Base-by-base conservation (phyloP, 2,888 invertebrate species). In the Chromoteleia sp. region DNA sequence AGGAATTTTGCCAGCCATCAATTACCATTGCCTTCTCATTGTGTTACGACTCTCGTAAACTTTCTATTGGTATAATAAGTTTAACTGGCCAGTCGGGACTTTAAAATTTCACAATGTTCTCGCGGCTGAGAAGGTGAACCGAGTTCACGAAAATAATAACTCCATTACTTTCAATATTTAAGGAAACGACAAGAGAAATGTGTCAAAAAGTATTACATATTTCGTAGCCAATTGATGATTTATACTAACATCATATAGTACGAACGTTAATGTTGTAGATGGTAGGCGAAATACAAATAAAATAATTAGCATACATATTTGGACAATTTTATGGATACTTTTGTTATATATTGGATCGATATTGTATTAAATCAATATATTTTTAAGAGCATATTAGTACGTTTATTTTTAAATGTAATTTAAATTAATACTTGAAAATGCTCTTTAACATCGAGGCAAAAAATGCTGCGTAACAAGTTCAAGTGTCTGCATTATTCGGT, bases 51-150 rank as follows among this genome's bases (percentile, higher is more conserved):
- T 74, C 80, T 82, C 82, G 84, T 82, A 61, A 84, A 87, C 88
- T 89, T 88, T 88, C 88, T 88, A 89, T 88, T 86, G 85, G 86
- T 83, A 83, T 81, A 85, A 86, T 86, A 84, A 86, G 86, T 86
- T 85, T 86, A 63, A 58, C 59, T 63, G 61, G 41, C 63, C 73
- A 77, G 65, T 30, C 21, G 50, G 67, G 65, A 75, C 82, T 74
- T 65, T 79, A 78, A 79, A 77, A 75, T 84, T 79, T 83, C 63
- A 78, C 68, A 83, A 85, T 74, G 21, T 33, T 4, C 12, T 7
- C 50, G 19, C 36, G 63, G 67, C 56, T 56, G 83, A 52, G 41
- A 52, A 29, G n/a, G 36, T 7, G 39, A 75, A 30, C 21, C 14
- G 30, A 41, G 43, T 33, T 48, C 65, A 36, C 48, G 45, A 61